Percentiles rank a stretch among this genome's conserved stretches.
phyloP scores from a whole-genome alignment of 2,888 invertebrate genomes.

The Caenorhabditis sp. region DNA sequence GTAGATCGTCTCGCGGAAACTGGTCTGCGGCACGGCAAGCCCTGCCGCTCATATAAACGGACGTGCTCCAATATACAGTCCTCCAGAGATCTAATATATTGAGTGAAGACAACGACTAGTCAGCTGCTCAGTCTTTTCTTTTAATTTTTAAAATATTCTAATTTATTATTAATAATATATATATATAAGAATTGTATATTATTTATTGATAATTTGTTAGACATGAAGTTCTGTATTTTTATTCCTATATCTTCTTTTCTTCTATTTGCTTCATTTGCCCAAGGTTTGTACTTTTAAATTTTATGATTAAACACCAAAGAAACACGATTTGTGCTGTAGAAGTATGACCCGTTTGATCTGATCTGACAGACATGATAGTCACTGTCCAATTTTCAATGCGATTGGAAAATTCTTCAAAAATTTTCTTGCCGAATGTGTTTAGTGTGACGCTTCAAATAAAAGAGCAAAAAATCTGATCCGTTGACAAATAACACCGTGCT shows the following conservation, averaged over 20 bases:
- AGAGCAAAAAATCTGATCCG: conserved; percentile 34
- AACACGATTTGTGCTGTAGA: background rate
- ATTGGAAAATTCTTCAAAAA: background rate
- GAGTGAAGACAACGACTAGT: conserved; percentile 38
- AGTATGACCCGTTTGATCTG: conserved; percentile 5
- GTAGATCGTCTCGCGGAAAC: conserved; percentile 47
- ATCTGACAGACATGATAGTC: background rate
- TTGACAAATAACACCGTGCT: conserved; percentile 34
- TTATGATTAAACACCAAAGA: no score
- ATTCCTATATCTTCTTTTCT: conserved; percentile 19
- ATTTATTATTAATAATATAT: conserved; percentile 43
- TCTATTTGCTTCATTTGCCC: conserved; percentile 15
- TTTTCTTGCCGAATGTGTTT: conserved; percentile 19
- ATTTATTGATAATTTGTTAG: background rate
- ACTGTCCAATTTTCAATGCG: background rate
- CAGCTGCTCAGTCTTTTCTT: conserved; percentile 28
- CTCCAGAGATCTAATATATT: conserved; percentile 54
- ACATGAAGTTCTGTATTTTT: conserved; percentile 30
- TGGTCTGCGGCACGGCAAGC: conserved; percentile 45
- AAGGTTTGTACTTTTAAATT: conserved; percentile 35
- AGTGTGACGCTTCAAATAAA: conserved; percentile 28
- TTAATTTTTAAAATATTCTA: conserved; percentile 34
- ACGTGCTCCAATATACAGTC: conserved; percentile 61
- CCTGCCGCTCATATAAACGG: conserved; percentile 59
- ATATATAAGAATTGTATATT: no score